Base-by-base conservation (phyloP, 2,113 vertebrate species). In the Ondatra zibethicus region DNA sequence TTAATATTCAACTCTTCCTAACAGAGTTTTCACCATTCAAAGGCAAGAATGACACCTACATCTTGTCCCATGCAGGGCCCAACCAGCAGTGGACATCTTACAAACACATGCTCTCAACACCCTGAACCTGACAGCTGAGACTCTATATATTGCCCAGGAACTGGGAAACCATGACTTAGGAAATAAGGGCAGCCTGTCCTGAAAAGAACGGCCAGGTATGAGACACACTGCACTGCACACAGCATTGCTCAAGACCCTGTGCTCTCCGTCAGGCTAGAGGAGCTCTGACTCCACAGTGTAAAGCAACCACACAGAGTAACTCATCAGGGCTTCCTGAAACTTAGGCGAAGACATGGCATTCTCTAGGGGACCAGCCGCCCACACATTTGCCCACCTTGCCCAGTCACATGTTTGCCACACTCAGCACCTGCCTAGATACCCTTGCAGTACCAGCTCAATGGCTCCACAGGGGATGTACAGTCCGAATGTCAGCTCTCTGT, bases 221-320 rank as follows among this genome's bases (percentile, higher is more conserved):
- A 58, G 63, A 88, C 1, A 17, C 21, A 42, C 2, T 27, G 21
- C 8, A 31, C 47, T 1, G 0, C 39, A 77, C 2, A 31, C 7
- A 31, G 31, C 9, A 61, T 14, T 47, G 19, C 23, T 33, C 52
- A 86, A 77, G 58, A 27, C 65, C 14, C 65, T 66, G 7, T 5
- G 14, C 0, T 1, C 27, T 8, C 11, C 14, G 47, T 31, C 33
- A 58, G 77, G 70, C 25, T 0, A 29, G 2, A 61, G 16, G 50
- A 63, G n/a, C 65, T 72, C 87, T 31, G 55, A 58, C 73, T 72
- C 68, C 31, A 61, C 6, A 58, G 70, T 23, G 76, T 42, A 63
- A 61, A 55, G 5, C 3, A 47, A 88, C 42, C 14, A 77, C 27
- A 50, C 89, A 94, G 85, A 36, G 55, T 29, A 89, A 13, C 6